These are phyloP conservation scores for Alosa sapidissima DNA, from an alignment of 2,797 vertebrate species.

Conservation along the genomic window DNA sequence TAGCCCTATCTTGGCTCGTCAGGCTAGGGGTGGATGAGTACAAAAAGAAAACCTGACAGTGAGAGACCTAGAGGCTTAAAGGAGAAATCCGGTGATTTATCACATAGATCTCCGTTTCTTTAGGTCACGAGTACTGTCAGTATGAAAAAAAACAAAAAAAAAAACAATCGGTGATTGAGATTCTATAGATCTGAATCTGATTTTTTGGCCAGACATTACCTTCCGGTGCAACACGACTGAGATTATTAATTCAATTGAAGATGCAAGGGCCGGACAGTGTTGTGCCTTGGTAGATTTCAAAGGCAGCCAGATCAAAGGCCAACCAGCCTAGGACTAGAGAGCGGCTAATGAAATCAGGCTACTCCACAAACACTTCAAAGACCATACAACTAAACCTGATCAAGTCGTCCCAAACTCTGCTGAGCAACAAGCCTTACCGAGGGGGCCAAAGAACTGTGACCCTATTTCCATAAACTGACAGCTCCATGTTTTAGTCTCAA, in stretches of 20 bases:
- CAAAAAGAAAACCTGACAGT: background rate
- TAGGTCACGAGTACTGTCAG: no score
- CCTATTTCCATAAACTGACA: background rate
- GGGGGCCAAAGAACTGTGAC: background rate
- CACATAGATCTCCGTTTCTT: no score
- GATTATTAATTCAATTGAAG: background rate
- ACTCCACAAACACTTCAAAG: constrained; percentile 13
- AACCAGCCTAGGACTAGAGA: background rate
- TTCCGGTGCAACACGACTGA: background rate
- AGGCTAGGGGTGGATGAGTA: background rate
- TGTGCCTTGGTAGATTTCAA: constrained; percentile 13
- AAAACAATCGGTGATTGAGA: no score
- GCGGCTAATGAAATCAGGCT: constrained; percentile 11
- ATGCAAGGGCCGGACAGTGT: background rate
- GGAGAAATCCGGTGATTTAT: background rate
- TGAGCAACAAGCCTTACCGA: background rate
- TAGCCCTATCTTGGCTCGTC: no score
- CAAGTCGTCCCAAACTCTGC: background rate
- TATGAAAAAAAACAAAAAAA: no score
- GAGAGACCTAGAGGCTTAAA: background rate
- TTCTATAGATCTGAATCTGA: no score
- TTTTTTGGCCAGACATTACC: background rate
- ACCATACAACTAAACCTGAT: background rate
- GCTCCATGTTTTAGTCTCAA: background rate
- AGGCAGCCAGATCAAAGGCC: constrained; percentile 9